A percentile compares a stretch with the other conserved stretches of the same genome.
Conservation (phyloP, 2,113 vertebrate species). For the Callaeas wilsoni region DNA sequence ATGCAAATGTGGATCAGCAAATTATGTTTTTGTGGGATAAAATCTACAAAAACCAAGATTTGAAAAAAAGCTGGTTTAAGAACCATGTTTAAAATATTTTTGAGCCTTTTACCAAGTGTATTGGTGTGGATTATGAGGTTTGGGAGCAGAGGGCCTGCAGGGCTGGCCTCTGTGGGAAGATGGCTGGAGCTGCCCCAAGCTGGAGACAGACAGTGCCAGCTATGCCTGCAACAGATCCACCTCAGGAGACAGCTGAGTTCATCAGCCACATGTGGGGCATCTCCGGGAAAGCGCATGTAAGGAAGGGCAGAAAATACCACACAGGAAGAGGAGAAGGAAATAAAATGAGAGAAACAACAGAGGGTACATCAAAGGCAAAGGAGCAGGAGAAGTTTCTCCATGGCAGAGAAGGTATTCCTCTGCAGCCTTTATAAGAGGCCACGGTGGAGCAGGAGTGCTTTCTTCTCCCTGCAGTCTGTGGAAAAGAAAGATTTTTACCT, state of each 20-base stretch:
- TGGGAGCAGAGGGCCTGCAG: neutral
- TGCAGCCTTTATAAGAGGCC: neutral
- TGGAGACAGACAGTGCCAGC: neutral
- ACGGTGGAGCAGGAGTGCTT: neutral
- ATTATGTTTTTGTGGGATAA: neutral
- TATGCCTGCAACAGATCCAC: neutral
- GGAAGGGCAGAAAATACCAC: neutral
- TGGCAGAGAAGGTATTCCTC: neutral
- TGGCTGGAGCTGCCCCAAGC: accelerated
- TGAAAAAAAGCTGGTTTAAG: neutral
- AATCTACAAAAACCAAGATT: neutral
- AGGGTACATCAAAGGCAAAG: neutral
- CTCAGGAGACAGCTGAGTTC: neutral
- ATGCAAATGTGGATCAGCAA: neutral
- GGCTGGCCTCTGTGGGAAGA: neutral
- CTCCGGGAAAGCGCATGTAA: neutral
- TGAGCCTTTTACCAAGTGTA: neutral
- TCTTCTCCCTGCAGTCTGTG: neutral
- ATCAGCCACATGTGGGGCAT: too few relatives aligned
- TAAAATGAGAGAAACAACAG: neutral
- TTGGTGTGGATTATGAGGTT: neutral
- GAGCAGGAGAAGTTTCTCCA: neutral
- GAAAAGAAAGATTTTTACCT: neutral
- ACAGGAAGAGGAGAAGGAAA: neutral
- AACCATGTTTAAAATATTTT: neutral